Evolutionary conservation across 2,888 invertebrate genomes (phyloP).

Genomic region (Pseudococcus viburni): DNA sequence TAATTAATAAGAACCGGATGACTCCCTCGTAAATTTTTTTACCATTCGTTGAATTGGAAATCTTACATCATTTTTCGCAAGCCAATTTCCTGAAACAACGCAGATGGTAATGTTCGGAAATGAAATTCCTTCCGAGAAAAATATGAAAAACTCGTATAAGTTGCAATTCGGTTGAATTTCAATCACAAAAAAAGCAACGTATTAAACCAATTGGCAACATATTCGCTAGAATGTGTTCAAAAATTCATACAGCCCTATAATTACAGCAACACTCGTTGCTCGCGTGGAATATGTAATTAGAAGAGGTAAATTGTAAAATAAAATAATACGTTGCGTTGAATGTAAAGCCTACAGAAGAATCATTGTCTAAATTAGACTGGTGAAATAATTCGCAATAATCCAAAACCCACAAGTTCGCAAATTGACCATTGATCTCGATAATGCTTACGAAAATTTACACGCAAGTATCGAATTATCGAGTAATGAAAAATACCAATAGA

Average conservation of each 20-base stretch:
- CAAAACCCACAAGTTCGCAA: neutral
- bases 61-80: constrained; percentile 4
- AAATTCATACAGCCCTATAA: neutral
- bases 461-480: neutral
- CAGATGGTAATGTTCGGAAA: neutral
- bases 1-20: constrained; percentile 20
- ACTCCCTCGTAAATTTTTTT: neutral
- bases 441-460: no score
- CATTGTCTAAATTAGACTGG: neutral
- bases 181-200: neutral
- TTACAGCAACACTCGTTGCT: neutral
- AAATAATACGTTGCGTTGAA: neutral
- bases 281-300: neutral
- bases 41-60: neutral
- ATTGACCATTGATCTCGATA: neutral
- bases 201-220: neutral
- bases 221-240: neutral
- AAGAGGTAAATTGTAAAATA: neutral
- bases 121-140: neutral
- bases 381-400: neutral
- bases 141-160: neutral
- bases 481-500: neutral
- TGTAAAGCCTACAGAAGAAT: neutral
- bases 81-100: neutral
- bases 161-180: neutral